phyloP scores from a whole-genome alignment of 2,113 vertebrate species.

The Anolis sagrei region DNA sequence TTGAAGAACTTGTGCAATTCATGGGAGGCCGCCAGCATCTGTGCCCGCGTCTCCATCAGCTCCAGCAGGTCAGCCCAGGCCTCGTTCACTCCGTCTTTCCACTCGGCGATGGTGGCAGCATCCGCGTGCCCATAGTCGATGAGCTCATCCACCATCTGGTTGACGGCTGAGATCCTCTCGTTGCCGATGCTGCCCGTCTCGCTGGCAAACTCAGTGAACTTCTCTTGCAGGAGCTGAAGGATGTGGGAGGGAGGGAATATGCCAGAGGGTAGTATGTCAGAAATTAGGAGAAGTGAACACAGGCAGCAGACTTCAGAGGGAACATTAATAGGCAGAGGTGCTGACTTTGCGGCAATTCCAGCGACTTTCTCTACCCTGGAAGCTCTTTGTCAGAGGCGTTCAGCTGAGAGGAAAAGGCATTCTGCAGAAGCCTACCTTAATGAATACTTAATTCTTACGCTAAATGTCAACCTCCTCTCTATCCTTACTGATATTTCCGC shows the following conservation, averaged over 20 bases:
- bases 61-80: slow-evolving; percentile 96
- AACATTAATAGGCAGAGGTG: not conserved
- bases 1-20: slow-evolving; percentile 96
- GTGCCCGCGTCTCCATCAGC: slow-evolving; percentile 91
- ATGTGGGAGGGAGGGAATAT: rapidly evolving
- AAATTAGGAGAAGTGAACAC: not conserved
- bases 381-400: not conserved
- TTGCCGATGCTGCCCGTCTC: slow-evolving; percentile 89
- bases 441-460: too few species aligned
- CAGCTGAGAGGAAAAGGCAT: not conserved
- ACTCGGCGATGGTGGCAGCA: slow-evolving; percentile 93
- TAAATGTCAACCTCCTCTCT: too few species aligned
- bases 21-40: slow-evolving; percentile 92
- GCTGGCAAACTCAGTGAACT: slow-evolving; percentile 90
- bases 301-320: not conserved
- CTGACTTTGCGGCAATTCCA: not conserved
- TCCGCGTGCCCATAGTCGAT: slow-evolving; percentile 93
- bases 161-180: slow-evolving; percentile 89
- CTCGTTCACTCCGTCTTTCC: slow-evolving; percentile 96
- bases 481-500: not conserved
- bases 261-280: not conserved
- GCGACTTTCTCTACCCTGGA: not conserved
- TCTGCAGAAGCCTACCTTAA: not conserved
- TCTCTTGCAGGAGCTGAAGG: slow-evolving; percentile 87
- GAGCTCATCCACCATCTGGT: slow-evolving; percentile 97